These are phyloP conservation scores for Antheraea yamamai DNA, from an alignment of 2,888 invertebrate genomes.

Conservation along the genomic window DNA sequence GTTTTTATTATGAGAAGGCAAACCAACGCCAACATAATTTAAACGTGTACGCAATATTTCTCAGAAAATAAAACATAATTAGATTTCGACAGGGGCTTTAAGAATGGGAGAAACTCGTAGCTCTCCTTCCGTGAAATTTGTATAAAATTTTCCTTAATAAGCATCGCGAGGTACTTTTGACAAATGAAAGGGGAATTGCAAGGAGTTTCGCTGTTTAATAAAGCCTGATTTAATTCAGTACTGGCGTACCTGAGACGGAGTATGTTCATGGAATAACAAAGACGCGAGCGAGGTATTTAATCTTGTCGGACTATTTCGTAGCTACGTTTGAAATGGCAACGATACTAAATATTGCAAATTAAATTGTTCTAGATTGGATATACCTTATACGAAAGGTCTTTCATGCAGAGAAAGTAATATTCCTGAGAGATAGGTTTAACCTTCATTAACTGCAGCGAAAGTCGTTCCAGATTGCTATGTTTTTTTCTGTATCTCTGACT, in stretches of 20 bases:
- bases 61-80: slow-evolving; percentile 30
- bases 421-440: no score
- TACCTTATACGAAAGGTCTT: neutral
- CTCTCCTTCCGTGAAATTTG: slow-evolving; percentile 2
- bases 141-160: slow-evolving; percentile 15
- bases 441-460: no score
- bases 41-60: slow-evolving; percentile 16
- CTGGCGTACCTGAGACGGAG: slow-evolving; percentile 1
- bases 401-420: no score
- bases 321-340: neutral
- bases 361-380: neutral
- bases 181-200: slow-evolving; percentile 20
- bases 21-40: slow-evolving; percentile 18
- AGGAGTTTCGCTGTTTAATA: slow-evolving; percentile 18
- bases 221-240: slow-evolving; percentile 13
- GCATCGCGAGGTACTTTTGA: slow-evolving; percentile 19
- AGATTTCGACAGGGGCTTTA: slow-evolving; percentile 26
- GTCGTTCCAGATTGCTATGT: no score
- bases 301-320: neutral
- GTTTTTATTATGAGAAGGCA: neutral
- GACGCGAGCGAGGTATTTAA: neutral
- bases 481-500: no score
- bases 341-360: neutral
- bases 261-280: slow-evolving; percentile 8
- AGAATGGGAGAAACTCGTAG: slow-evolving; percentile 21